These are phyloP conservation scores for Amphimedon queenslandica DNA, from an alignment of 37 sponge, comb jelly and placozoan genomes.

Conservation along the genomic window DNA sequence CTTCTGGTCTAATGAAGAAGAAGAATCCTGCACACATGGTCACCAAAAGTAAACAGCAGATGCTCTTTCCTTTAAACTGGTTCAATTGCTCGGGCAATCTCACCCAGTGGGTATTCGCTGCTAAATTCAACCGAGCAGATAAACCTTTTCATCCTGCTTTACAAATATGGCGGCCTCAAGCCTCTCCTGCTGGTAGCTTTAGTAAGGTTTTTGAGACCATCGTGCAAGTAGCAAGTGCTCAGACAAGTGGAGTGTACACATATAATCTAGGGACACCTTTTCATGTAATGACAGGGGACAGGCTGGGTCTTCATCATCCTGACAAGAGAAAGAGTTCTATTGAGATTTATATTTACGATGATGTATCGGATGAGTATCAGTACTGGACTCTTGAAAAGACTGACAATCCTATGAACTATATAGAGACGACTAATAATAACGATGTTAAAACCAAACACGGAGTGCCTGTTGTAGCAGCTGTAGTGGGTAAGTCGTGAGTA, in stretches of 20 bases:
- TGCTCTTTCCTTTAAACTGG: neutral
- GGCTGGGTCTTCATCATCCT: neutral
- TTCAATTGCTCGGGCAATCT: neutral
- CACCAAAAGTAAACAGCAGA: neutral
- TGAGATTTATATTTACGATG: neutral
- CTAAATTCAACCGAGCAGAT: neutral
- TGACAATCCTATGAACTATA: neutral
- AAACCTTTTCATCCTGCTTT: neutral
- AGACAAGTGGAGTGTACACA: neutral
- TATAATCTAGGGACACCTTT: neutral
- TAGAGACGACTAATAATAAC: neutral
- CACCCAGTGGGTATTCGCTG: slow-evolving; percentile 2
- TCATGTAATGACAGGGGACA: neutral
- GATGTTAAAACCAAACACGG: neutral
- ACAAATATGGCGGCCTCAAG: neutral
- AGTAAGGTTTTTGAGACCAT: neutral
- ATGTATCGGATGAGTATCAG: neutral
- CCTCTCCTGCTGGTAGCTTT: neutral
- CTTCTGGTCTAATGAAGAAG: neutral
- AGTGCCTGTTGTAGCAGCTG: neutral
- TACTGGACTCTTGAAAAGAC: neutral
- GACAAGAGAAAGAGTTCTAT: neutral
- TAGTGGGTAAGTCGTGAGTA: neutral
- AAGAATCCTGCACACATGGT: neutral
- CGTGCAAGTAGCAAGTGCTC: neutral